Conservation (phyloP, 2,888 invertebrate genomes). For the Allolobophora icterica region DNA sequence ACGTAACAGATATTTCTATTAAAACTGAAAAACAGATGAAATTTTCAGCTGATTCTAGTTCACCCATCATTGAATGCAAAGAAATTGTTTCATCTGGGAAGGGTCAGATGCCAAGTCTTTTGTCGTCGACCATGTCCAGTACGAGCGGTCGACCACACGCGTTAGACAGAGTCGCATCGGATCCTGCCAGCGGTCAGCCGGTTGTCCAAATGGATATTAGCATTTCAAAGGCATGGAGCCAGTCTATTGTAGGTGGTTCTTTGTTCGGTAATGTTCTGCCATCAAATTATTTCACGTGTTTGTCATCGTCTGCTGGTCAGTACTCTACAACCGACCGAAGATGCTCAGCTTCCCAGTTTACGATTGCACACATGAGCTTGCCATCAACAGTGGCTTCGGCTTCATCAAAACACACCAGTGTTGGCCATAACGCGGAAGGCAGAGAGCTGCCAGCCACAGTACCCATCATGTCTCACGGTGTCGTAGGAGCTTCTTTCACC, state of each 20-base stretch:
- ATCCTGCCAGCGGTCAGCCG: background rate
- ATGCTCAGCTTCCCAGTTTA: background rate
- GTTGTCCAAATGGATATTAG: background rate
- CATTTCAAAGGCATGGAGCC: slow-evolving; percentile 10
- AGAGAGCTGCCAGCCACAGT: background rate
- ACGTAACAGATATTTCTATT: background rate
- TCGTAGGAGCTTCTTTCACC: background rate
- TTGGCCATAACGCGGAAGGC: background rate
- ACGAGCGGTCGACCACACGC: background rate
- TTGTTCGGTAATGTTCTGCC: background rate
- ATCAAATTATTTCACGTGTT: slow-evolving; percentile 3
- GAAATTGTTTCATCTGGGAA: slow-evolving; percentile 8
- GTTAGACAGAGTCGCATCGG: background rate
- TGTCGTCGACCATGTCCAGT: background rate
- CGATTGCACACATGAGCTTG: background rate
- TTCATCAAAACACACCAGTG: background rate
- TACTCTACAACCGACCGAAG: background rate
- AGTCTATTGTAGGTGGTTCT: background rate
- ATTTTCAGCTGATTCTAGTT: background rate
- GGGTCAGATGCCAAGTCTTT: background rate
- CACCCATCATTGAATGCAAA: background rate
- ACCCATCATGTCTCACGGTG: background rate
- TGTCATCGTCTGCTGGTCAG: background rate
- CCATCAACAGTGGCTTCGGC: background rate
- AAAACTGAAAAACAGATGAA: background rate